Conservation (phyloP, 1,140 invertebrate genomes). For the Heliothis subflexa region DNA sequence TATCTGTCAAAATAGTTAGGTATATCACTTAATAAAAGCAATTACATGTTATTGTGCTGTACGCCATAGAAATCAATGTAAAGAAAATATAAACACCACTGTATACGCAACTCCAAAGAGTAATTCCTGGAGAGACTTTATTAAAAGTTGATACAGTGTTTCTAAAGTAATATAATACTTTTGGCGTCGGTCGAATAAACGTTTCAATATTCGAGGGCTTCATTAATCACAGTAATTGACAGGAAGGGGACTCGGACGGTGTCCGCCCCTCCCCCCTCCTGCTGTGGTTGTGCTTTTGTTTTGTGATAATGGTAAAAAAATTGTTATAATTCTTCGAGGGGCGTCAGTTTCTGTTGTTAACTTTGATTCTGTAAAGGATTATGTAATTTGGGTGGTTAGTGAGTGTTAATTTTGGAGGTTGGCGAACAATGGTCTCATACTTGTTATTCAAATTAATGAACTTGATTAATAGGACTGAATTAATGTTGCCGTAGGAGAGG, state of each 20-base stretch:
- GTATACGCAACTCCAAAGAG: constrained; percentile 33
- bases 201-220: constrained; percentile 82
- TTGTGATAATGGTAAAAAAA: constrained; percentile 61
- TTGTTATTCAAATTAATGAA: constrained; percentile 33
- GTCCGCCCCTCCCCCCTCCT: constrained; percentile 57
- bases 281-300: constrained; percentile 69
- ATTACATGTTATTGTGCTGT: background rate
- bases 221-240: constrained; percentile 85
- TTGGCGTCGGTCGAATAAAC: constrained; percentile 77
- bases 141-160: constrained; percentile 70
- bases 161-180: constrained; percentile 78
- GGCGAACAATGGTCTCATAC: constrained; percentile 6
- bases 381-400: constrained; percentile 35
- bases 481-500: background rate
- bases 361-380: constrained; percentile 38
- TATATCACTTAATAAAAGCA: background rate
- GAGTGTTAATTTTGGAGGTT: constrained; percentile 23
- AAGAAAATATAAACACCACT: constrained; percentile 20
- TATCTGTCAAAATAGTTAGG: too few species aligned
- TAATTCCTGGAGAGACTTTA: constrained; percentile 62
- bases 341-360: constrained; percentile 34
- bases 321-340: constrained; percentile 35
- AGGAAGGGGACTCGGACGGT: constrained; percentile 72
- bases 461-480: constrained; percentile 7
- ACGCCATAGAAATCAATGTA: background rate